Conservation (phyloP, 2,113 vertebrate genomes). For the Desmodus rotundus region DNA sequence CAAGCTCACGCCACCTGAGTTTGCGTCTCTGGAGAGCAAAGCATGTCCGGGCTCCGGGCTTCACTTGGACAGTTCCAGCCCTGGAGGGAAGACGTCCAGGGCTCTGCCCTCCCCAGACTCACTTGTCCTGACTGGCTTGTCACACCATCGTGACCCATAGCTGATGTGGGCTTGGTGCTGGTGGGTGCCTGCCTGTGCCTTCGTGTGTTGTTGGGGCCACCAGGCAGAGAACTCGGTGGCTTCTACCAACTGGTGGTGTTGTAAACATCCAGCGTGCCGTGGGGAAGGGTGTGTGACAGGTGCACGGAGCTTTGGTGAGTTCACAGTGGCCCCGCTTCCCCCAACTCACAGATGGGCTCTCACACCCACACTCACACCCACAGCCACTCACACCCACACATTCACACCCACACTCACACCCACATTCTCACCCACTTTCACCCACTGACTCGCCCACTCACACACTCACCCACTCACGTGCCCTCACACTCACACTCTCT, state of each 20-base stretch:
- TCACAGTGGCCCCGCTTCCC: neutral
- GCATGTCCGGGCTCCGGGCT: neutral
- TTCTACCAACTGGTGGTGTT: no score
- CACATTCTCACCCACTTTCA: no score
- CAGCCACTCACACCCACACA: neutral
- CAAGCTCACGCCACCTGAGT: neutral
- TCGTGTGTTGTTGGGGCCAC: accelerated
- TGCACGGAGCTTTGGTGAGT: neutral
- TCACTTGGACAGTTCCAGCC: neutral
- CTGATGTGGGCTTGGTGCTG: neutral
- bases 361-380: neutral
- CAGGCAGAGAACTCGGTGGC: neutral
- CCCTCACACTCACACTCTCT: accelerated
- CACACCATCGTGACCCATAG: neutral
- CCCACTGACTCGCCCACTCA: no score
- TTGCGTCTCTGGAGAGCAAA: neutral
- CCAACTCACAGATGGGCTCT: no score
- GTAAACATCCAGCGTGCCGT: no score
- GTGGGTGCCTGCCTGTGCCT: neutral
- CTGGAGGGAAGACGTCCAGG: neutral
- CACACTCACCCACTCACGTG: accelerated
- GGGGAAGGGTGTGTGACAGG: no score
- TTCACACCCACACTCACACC: no score
- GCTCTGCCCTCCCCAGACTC: neutral
- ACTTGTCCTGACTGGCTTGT: neutral